These are phyloP conservation scores for Parasteatoda tepidariorum DNA, from an alignment of 1,140 invertebrate species.

Conservation along the genomic window DNA sequence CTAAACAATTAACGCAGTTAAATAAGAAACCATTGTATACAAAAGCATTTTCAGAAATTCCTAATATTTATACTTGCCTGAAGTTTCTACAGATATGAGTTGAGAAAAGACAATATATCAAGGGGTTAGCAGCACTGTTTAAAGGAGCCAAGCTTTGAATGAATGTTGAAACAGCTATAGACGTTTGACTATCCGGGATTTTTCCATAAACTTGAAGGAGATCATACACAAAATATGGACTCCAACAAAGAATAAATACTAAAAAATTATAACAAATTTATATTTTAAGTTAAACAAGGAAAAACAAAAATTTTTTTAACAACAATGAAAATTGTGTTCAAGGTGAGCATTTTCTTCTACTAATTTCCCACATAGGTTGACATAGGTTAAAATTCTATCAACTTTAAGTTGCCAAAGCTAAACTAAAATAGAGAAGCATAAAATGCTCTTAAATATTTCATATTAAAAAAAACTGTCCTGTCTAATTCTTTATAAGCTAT, in stretches of 20 bases:
- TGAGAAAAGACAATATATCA: conserved; percentile 95
- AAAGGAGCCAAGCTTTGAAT: conserved; percentile 92
- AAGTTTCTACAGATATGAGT: conserved; percentile 88
- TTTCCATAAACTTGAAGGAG: conserved; percentile 89
- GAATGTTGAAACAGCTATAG: conserved; percentile 86
- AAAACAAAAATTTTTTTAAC: neutral
- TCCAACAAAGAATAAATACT: conserved; percentile 97
- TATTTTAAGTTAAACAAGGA: neutral
- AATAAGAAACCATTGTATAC: too few species aligned
- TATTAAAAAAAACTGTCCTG: too few species aligned
- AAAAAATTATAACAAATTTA: conserved; percentile 49
- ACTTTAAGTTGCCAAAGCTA: too few species aligned
- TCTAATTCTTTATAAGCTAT: too few species aligned
- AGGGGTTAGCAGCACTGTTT: conserved; percentile 93
- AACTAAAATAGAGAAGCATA: too few species aligned
- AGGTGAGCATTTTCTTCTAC: too few species aligned
- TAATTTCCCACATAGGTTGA: too few species aligned
- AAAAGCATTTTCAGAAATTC: too few species aligned
- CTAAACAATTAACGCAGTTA: too few species aligned
- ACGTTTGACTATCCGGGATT: conserved; percentile 83
- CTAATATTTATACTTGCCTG: conserved; percentile 70
- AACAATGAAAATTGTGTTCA: neutral
- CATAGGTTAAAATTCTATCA: too few species aligned
- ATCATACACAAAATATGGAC: conserved; percentile 94
- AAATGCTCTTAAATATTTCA: too few species aligned